Percentiles rank a stretch among this genome's conserved stretches.
phyloP scores from a whole-genome alignment of 2,113 vertebrate species.

The Pollachius pollachius region DNA sequence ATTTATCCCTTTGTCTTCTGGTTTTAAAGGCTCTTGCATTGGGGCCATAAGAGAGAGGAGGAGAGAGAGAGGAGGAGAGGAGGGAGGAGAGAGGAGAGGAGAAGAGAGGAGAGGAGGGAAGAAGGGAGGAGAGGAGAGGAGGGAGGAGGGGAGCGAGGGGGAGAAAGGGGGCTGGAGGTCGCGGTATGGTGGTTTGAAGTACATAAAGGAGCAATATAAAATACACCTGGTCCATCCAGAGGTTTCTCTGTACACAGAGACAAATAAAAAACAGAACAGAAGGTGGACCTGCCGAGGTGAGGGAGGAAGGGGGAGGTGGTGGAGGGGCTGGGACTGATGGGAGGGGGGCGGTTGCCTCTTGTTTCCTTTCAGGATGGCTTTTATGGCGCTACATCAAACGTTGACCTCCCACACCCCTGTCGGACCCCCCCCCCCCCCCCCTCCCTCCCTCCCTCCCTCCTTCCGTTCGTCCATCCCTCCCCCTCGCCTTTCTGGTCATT shows the following conservation, averaged over 20 bases:
- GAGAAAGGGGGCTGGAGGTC: conserved; percentile 35
- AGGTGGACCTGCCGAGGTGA: conserved; percentile 35
- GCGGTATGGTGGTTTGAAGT: conserved; percentile 71
- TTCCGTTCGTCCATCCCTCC: conserved; percentile 47
- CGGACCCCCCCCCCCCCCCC: conserved; percentile 40
- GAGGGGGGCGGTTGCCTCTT: conserved; percentile 66
- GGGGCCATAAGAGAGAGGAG: conserved; percentile 28
- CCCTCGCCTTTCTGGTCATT: conserved; percentile 59
- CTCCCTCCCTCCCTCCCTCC: conserved; percentile 51
- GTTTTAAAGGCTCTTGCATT: conserved; percentile 13
- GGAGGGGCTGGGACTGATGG: conserved; percentile 21
- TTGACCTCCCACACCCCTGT: conserved; percentile 56
- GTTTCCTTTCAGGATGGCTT: conserved; percentile 80
- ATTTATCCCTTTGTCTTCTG: conserved; percentile 36
- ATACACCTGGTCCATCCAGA: conserved; percentile 77
- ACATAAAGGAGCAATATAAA: conserved; percentile 78
- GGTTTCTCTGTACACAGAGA: conserved; percentile 57
- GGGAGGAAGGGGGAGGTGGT: conserved; percentile 15
- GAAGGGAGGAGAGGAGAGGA: conserved; percentile 6
- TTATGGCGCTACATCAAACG: conserved; percentile 82
- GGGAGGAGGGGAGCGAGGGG: conserved; percentile 5
- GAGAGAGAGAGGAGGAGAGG: conserved; percentile 19
- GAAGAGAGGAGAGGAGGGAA: conserved; percentile 9
- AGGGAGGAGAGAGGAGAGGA: conserved; percentile 17
- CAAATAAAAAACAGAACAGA: conserved; percentile 51